Base-by-base conservation (phyloP, 1,140 invertebrate species). In the Hypothenemus hampei region DNA sequence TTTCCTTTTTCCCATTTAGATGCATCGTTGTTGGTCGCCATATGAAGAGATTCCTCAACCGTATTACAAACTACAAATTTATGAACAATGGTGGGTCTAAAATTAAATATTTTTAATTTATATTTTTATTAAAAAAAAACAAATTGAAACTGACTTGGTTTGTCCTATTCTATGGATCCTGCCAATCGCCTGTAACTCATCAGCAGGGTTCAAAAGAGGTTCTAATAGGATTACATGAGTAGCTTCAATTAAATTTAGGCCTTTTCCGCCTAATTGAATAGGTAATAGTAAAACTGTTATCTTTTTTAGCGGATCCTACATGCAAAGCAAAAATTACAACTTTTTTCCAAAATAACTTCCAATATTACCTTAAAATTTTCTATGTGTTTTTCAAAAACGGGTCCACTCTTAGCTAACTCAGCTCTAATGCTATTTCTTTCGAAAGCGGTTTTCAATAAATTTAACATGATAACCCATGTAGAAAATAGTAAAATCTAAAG, bases 111-210 rank as follows among this genome's bases (percentile, higher is more conserved):
- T 26, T 37, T 1, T 11, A 20, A 13, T 50, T 3, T n/a, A n/a
- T 50, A 22, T 37, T n/a, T 40, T 40, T 2, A 15, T 39, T 15
- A 6, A 2, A 49, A 46, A 15, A 46, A 46, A 29, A 8, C 26
- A 45, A 15, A 21, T 33, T 50, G 1, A 49, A 50, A 41, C 2
- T 59, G 26, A 80, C 81, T 77, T 87, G 0, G 77, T 86, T 71
- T 91, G 88, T 0, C 88, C 88, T 61, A 91, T 88, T 26, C 88
- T 75, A 72, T 90, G 84, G 7, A 91, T 77, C 58, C 88, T 71
- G 0, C 86, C 87, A 47, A 91, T 83, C 3, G 87, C 88, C 73
- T 91, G 88, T 3, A 82, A 65, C 63, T 89, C 86, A 59, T 85
- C 81, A 2, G 80, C 83, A 8, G 80, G 78, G 70, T 89, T 87